phyloP scores from a whole-genome alignment of 2,113 vertebrate species.

The Chelonoidis abingdonii region DNA sequence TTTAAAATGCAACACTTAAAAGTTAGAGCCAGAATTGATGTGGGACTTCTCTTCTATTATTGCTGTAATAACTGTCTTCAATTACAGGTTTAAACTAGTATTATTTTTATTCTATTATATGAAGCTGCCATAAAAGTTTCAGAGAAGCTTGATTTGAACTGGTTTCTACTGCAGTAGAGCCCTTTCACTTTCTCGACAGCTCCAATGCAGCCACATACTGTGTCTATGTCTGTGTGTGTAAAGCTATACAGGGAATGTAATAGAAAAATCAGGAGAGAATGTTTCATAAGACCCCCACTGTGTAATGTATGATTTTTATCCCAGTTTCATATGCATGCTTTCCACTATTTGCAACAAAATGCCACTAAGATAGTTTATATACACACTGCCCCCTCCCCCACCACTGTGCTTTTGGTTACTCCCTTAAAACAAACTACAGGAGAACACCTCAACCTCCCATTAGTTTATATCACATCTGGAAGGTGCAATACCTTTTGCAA shows the following conservation, averaged over 20 bases:
- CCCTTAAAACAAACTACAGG: constrained; percentile 39
- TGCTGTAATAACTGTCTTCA: constrained; percentile 60
- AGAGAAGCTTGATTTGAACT: constrained; percentile 74
- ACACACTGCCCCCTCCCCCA: constrained; percentile 35
- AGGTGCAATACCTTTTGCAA: constrained; percentile 51
- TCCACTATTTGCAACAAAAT: constrained; percentile 77
- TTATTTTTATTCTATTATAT: background rate
- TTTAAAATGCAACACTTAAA: constrained; percentile 55
- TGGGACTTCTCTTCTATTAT: constrained; percentile 71
- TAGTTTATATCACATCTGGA: constrained; percentile 24
- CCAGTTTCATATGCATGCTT: constrained; percentile 75
- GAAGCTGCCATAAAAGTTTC: constrained; percentile 56
- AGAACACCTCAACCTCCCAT: constrained; percentile 56
- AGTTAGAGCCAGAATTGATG: constrained; percentile 29
- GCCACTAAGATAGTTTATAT: constrained; percentile 75
- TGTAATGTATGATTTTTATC: constrained; percentile 73
- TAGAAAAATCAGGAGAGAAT: constrained; percentile 69
- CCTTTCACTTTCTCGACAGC: constrained; percentile 57
- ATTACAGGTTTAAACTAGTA: constrained; percentile 53
- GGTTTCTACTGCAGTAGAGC: constrained; percentile 65
- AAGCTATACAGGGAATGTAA: constrained; percentile 76
- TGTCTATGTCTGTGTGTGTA: background rate
- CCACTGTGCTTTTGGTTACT: constrained; percentile 76
- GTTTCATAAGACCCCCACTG: constrained; percentile 67
- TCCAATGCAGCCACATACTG: constrained; percentile 65